Percentiles rank a stretch among this genome's conserved stretches.
Evolutionary conservation across 1,140 invertebrate species (phyloP).

Genomic region (Hetaerina americana): DNA sequence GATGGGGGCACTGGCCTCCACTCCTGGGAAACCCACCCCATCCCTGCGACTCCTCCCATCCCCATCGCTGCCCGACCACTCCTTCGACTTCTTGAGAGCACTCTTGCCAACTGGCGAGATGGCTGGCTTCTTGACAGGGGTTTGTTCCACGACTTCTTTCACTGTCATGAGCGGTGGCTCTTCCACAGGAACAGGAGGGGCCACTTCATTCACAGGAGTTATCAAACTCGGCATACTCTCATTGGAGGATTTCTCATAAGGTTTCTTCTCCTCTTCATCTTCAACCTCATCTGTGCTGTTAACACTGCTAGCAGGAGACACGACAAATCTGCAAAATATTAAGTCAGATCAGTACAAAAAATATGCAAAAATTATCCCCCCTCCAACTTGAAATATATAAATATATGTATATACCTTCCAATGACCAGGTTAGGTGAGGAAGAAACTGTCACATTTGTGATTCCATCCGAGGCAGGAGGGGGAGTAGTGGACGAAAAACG

Average conservation of each 20-base stretch:
- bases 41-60: constrained; percentile 7
- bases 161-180: not conserved
- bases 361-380: not conserved
- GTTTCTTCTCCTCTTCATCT: not conserved
- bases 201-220: not conserved
- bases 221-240: not conserved
- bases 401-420: constrained; percentile 12
- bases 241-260: not conserved
- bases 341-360: not conserved
- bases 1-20: not conserved
- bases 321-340: constrained; percentile 4
- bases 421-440: constrained; percentile 27
- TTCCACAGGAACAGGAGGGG: not conserved
- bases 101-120: not conserved
- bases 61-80: constrained; percentile 14
- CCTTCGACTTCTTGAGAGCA: constrained; percentile 7
- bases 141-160: not conserved
- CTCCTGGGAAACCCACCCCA: not conserved
- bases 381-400: not conserved
- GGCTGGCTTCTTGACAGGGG: not conserved
- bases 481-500: constrained; percentile 27
- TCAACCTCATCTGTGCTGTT: constrained; percentile 3
- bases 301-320: constrained; percentile 4
- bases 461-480: constrained; percentile 29
- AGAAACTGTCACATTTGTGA: constrained; percentile 18